Conservation (phyloP, 2,113 vertebrate genomes). For the Mustelus asterias region DNA sequence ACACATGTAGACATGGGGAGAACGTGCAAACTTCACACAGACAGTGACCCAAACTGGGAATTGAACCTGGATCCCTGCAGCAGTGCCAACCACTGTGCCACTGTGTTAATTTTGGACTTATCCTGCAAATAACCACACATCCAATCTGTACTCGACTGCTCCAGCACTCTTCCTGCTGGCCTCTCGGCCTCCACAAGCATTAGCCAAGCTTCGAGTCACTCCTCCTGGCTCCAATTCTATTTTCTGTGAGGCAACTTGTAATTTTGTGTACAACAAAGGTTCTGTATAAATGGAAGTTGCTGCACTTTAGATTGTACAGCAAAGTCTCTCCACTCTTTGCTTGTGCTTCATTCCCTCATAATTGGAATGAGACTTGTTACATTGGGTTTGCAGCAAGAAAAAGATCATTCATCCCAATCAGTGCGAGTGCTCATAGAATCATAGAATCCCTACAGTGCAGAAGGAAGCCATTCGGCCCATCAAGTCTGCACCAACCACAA, state of each 20-base stretch:
- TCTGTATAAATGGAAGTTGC: background rate
- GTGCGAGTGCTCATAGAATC: too few relatives aligned
- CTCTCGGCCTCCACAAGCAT: background rate
- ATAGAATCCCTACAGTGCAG: too few relatives aligned
- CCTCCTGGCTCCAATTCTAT: background rate
- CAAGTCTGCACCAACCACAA: too few relatives aligned
- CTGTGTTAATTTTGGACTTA: background rate
- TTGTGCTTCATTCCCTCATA: background rate
- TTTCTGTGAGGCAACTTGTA: background rate
- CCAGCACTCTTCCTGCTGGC: background rate
- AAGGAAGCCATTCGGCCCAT: too few relatives aligned
- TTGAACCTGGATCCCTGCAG: too few relatives aligned
- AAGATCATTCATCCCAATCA: background rate
- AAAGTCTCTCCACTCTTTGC: background rate
- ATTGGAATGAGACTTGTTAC: background rate
- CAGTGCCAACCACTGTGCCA: too few relatives aligned
- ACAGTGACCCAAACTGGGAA: too few relatives aligned
- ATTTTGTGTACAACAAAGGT: background rate
- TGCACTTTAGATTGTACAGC: background rate
- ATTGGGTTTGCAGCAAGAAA: background rate
- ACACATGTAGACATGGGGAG: too few relatives aligned
- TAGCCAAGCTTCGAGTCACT: background rate
- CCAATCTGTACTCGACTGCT: background rate
- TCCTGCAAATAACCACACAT: background rate
- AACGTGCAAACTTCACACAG: too few relatives aligned